Evolutionary conservation across 2,888 invertebrate genomes (phyloP).

Genomic region (Salticus scenicus): DNA sequence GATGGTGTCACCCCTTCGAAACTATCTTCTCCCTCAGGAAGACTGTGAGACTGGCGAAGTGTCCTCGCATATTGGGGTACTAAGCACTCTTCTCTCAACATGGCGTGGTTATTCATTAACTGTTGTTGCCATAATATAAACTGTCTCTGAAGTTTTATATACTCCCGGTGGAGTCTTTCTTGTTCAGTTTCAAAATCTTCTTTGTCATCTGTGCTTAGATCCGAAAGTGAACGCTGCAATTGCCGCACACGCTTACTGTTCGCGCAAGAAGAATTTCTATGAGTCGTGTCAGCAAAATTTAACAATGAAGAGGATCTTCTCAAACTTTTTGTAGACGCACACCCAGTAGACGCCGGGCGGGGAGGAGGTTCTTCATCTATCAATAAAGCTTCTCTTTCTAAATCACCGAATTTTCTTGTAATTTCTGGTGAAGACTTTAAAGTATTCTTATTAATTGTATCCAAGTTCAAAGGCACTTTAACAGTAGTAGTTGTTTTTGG

Average conservation of each 20-base stretch:
- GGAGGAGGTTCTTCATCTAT: not conserved
- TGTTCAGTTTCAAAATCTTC: constrained; percentile 59
- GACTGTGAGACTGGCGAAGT: constrained; percentile 60
- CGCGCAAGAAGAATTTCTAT: not conserved
- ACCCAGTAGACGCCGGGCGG: not conserved
- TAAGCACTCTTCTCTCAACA: constrained; percentile 52
- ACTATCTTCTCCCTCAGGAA: constrained; percentile 53
- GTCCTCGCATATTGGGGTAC: constrained; percentile 46
- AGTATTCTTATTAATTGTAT: not conserved
- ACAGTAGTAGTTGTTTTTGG: not conserved
- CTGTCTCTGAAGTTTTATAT: constrained; percentile 61
- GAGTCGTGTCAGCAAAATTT: constrained; percentile 17
- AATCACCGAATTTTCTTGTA: constrained; percentile 26
- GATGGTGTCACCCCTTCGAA: constrained; percentile 2
- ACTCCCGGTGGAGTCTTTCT: constrained; percentile 59
- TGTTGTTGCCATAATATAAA: constrained; percentile 67
- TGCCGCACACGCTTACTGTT: not conserved
- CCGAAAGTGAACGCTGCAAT: constrained; percentile 54
- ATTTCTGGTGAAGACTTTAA: not conserved
- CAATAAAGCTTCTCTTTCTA: constrained; percentile 21
- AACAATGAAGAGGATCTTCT: constrained; percentile 55
- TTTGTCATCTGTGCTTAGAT: constrained; percentile 26
- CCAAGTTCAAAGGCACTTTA: constrained; percentile 11
- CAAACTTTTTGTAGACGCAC: not conserved
- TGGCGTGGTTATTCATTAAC: constrained; percentile 56